Base-by-base conservation (phyloP, 2,797 vertebrate genomes). In the Chelidonichthys spinosus region DNA sequence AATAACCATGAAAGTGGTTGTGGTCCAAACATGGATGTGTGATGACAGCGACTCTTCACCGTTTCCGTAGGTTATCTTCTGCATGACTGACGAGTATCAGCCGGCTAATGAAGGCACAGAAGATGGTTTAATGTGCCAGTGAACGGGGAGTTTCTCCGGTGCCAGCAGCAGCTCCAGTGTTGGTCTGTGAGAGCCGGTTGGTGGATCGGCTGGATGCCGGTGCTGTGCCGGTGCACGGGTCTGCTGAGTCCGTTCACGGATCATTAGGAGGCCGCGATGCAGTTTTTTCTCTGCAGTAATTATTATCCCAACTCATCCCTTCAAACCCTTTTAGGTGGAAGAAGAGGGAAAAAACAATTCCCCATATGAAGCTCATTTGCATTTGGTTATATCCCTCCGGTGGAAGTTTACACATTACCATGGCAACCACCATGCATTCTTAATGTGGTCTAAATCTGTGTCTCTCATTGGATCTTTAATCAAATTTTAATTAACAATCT, bases 401-500 rank as follows among this genome's bases (percentile, higher is more conserved):
- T 84, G 73, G 39, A 76, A 82, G 55, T 87, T 72, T 71, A 79
- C 70, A 60, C 55, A 79, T 88, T 72, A 53, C 89, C 78, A 87
- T 89, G 69, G 87, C 63, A 87, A 87, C 80, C 55, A n/a, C 37
- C 36, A 73, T 87, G 85, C 74, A 85, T 89, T 69, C 56, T 80
- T 82, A 86, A 90, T 89, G 64, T 56, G 65, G 43, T 78, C 76
- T 74, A 79, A 72, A 81, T 87, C 69, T 70, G 72, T 84, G 73
- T 86, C 81, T 88, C 73, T 85, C 69, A 83, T 76, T 87, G 76
- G 71, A 81, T 75, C 64, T 76, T 85, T 77, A 85, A 87, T 89
- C 66, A 85, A 61, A 85, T 81, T 85, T 85, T 85, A 85, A 90
- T 89, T 89, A 89, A 84, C 85, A 81, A 69, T 76, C 76, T 79